These are phyloP conservation scores for Gyrodactylus salaris DNA, from an alignment of 1,140 invertebrate genomes.

Conservation along the genomic window DNA sequence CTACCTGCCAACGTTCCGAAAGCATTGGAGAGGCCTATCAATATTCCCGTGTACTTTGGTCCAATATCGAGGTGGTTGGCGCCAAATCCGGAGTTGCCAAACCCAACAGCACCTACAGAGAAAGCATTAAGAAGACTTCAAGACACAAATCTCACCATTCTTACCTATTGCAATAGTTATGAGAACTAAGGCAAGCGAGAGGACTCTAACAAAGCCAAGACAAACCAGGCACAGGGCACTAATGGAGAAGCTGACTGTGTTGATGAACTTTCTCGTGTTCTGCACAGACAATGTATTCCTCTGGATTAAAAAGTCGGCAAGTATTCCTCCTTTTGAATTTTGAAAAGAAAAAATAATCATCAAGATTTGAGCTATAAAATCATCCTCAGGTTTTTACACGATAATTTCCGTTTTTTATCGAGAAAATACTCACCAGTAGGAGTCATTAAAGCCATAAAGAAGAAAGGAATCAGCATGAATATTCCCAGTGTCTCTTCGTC, in stretches of 20 bases:
- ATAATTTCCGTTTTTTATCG: too few relatives aligned
- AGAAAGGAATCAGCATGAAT: neutral
- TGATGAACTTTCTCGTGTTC: neutral
- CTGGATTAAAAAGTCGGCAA: neutral
- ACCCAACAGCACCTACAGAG: neutral
- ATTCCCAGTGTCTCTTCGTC: neutral
- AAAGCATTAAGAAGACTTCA: neutral
- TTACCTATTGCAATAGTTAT: neutral
- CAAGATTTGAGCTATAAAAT: too few relatives aligned
- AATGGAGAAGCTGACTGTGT: neutral
- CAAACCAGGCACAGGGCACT: neutral
- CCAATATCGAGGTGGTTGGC: neutral
- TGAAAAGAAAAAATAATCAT: too few relatives aligned
- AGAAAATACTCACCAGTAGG: neutral
- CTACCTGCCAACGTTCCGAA: neutral
- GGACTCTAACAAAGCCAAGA: neutral
- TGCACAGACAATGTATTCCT: neutral
- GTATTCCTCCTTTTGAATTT: too few relatives aligned
- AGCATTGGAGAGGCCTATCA: neutral
- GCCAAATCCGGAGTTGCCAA: neutral
- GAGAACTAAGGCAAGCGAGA: neutral
- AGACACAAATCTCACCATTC: too few relatives aligned
- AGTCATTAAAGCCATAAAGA: constrained; percentile 6
- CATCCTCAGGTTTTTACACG: too few relatives aligned
- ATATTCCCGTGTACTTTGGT: neutral